A percentile compares a stretch with the other conserved stretches of the same genome.
phyloP scores from a whole-genome alignment of 2,113 vertebrate genomes.

The Sorex araneus region DNA sequence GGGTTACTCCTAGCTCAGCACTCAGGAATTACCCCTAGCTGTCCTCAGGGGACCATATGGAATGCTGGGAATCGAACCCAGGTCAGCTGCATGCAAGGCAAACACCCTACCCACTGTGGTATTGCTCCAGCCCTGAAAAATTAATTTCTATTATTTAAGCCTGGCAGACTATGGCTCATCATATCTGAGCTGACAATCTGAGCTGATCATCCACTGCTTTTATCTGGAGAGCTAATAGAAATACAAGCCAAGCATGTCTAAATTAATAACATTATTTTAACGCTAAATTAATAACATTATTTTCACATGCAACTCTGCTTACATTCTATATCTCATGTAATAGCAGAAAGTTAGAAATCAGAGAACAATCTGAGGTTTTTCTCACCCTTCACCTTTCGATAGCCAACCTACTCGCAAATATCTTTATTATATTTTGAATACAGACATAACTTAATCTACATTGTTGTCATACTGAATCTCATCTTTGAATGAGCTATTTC shows the following conservation, averaged over 20 bases:
- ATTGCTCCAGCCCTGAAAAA: too few relatives aligned
- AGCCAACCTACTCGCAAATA: background rate
- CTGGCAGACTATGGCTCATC: too few relatives aligned
- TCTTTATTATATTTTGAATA: slow-evolving; percentile 35
- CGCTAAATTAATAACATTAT: background rate
- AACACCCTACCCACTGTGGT: too few relatives aligned
- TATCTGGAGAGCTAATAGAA: background rate
- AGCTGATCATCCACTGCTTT: too few relatives aligned
- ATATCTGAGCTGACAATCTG: background rate
- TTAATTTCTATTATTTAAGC: too few relatives aligned
- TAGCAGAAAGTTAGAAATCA: background rate
- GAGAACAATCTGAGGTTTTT: slow-evolving; percentile 12
- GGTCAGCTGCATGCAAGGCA: too few relatives aligned
- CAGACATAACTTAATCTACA: slow-evolving; percentile 38
- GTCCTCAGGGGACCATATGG: too few relatives aligned
- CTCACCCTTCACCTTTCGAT: background rate
- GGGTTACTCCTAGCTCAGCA: too few relatives aligned
- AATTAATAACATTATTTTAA: background rate
- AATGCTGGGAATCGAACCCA: too few relatives aligned
- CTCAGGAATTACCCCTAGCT: too few relatives aligned
- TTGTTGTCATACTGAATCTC: background rate
- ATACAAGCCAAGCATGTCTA: background rate
- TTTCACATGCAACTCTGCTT: background rate
- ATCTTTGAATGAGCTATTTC: slow-evolving; percentile 11
- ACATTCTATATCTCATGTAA: background rate